phyloP scores from a whole-genome alignment of 2,888 invertebrate genomes.

The Cistogaster globosa region DNA sequence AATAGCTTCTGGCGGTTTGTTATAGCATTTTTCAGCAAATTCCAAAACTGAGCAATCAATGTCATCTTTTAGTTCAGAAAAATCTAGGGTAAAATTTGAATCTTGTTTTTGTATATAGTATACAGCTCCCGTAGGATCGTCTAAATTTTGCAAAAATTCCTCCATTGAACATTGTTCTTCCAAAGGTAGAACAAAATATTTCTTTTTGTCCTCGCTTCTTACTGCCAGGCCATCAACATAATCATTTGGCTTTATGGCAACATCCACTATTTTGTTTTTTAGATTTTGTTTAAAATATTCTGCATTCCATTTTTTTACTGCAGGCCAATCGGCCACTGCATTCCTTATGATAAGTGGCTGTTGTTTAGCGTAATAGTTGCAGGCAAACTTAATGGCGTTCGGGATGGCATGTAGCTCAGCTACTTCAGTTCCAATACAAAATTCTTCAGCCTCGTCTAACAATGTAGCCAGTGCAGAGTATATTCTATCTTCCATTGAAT shows the following conservation, averaged over 20 bases:
- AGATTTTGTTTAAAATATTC: constrained; percentile 86
- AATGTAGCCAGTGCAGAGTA: constrained; percentile 74
- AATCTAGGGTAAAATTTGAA: constrained; percentile 90
- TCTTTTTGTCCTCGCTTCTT: constrained; percentile 80
- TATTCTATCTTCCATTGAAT: constrained; percentile 68
- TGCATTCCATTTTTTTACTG: constrained; percentile 88
- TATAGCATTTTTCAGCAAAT: constrained; percentile 90
- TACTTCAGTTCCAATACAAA: constrained; percentile 85
- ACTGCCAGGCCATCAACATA: constrained; percentile 89
- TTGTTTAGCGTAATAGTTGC: constrained; percentile 90
- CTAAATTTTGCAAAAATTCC: constrained; percentile 87
- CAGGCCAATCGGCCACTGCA: constrained; percentile 87
- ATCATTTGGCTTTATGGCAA: constrained; percentile 90
- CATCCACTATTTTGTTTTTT: constrained; percentile 86
- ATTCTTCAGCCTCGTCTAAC: constrained; percentile 83
- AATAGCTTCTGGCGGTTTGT: constrained; percentile 89
- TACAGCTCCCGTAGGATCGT: constrained; percentile 84
- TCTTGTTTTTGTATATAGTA: constrained; percentile 93
- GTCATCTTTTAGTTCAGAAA: constrained; percentile 87
- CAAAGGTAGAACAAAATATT: constrained; percentile 90
- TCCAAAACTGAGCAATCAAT: constrained; percentile 85
- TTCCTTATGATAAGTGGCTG: constrained; percentile 88
- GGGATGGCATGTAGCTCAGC: constrained; percentile 83
- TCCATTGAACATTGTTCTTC: constrained; percentile 88
- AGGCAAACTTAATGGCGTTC: constrained; percentile 87